Base-by-base conservation (phyloP, 2,113 vertebrate genomes). In the Trichomycterus rosablanca region DNA sequence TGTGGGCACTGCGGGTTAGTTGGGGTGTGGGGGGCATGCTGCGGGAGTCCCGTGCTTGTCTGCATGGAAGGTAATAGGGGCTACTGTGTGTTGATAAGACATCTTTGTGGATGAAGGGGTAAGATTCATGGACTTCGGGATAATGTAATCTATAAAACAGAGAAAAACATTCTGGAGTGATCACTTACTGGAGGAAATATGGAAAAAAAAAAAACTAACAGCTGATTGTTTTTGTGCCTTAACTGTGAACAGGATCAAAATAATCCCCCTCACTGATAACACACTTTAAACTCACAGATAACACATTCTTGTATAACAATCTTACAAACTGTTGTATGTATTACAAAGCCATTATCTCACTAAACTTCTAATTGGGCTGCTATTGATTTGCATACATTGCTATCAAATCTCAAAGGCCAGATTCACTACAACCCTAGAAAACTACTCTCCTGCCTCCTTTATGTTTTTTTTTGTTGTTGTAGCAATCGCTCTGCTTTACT, bases 21-120 rank as follows among this genome's bases (percentile, higher is more conserved):
- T 97, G 86, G 0, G 95, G 96, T 0, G 95, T 97, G 1, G 90
- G 92, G 7, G 96, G 95, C 93, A 97, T 92, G 85, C 93, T 97
- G 54, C 90, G 87, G 0, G 93, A 87, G 0, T 94, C 94, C 0
- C 62, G 84, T 0, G 87, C 84, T 57, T 89, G 89, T 30, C 90
- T 83, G 55, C 90, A 90, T 64, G 83, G 76, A 0, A 79, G 77
- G 67, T 83, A 90, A 70, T 90, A 92, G 0, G 90, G 91, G 76
- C 91, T 95, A 83, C 85, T 89, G 76, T 92, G 91, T n/a, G 89
- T 84, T 0, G 89, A 93, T 44, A 90, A 86, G 37, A 79, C 80
- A 12, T 94, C 90, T 65, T 83, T 87, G 78, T 54, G 77, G 74
- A 1, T 53, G 70, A 63, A 77, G 64, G 72, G 56, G 64, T 44